Evolutionary conservation across 2,888 invertebrate genomes (phyloP).

Genomic region (Lithophane ornitopus): DNA sequence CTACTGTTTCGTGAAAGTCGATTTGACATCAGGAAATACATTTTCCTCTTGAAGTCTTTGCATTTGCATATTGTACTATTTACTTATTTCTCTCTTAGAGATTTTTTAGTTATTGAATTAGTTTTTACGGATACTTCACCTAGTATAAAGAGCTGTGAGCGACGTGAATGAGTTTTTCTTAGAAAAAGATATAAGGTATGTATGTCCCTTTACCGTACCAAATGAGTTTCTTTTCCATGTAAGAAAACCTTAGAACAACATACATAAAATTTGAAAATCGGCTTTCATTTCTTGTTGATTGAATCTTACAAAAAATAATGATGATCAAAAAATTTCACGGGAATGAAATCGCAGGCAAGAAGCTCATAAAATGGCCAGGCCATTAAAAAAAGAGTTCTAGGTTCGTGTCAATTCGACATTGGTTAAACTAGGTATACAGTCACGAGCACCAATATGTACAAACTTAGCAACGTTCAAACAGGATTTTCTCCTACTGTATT

Average conservation of each 20-base stretch:
- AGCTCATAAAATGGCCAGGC: too few species aligned
- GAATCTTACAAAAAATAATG: too few species aligned
- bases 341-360: too few species aligned
- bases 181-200: neutral
- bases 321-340: too few species aligned
- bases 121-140: neutral
- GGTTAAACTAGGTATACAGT: too few species aligned
- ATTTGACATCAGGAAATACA: constrained; percentile 55
- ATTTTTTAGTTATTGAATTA: neutral
- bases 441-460: too few species aligned
- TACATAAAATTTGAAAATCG: too few species aligned
- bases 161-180: neutral
- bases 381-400: too few species aligned
- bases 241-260: neutral
- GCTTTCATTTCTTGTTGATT: too few species aligned
- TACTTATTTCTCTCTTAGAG: neutral
- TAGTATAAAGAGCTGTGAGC: neutral
- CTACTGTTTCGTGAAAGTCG: constrained; percentile 47
- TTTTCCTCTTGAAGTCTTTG: constrained; percentile 46
- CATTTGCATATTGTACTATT: constrained; percentile 34
- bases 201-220: neutral
- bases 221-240: neutral
- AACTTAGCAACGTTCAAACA: too few species aligned
- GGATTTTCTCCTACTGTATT: too few species aligned
- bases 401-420: too few species aligned